Conservation (phyloP, 2,888 invertebrate species). For the Tachina grossa region DNA sequence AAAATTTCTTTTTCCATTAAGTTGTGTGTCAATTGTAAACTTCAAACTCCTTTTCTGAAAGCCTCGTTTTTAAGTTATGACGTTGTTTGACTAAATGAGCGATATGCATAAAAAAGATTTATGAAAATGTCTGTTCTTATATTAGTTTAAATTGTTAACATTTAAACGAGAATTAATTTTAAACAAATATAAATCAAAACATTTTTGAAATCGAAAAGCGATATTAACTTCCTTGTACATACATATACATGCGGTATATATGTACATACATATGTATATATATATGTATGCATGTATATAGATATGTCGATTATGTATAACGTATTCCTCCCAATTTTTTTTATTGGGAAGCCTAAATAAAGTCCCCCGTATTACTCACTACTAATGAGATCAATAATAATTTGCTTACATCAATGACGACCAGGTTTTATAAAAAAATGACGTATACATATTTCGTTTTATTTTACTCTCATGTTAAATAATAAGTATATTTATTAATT, state of each 20-base stretch:
- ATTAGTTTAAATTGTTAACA: background rate
- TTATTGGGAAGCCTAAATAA: background rate
- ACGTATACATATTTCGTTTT: background rate
- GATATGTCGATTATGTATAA: no score
- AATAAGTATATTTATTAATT: background rate
- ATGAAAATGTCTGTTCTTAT: background rate
- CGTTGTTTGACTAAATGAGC: no score
- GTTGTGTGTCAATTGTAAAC: no score
- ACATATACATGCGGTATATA: background rate
- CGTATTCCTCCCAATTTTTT: background rate
- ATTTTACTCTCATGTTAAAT: background rate
- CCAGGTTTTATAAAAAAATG: background rate
- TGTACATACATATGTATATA: background rate
- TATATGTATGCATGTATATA: no score
- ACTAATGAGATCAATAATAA: background rate
- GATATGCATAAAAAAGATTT: background rate
- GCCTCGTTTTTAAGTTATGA: no score
- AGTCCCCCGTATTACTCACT: conserved; percentile 2
- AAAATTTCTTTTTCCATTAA: no score
- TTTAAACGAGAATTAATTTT: background rate
- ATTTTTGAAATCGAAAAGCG: no score
- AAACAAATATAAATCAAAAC: background rate
- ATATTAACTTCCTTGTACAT: background rate
- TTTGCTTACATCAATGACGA: conserved; percentile 9
- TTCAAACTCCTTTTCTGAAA: no score